These are phyloP conservation scores for Lacanobia wlatinum DNA, from an alignment of 2,888 invertebrate species.

Conservation along the genomic window DNA sequence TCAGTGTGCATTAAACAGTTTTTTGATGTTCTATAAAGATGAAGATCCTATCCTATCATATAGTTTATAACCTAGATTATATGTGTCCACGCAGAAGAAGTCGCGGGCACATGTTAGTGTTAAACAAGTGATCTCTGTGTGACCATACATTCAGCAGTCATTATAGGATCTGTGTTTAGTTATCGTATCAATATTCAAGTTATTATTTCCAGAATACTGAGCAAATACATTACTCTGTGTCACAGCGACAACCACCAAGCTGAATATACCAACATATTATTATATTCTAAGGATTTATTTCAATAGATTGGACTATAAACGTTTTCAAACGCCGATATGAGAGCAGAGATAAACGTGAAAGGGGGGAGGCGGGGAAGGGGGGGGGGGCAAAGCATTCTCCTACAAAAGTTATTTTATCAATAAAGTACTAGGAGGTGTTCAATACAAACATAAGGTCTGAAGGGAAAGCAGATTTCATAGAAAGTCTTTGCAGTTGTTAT, in stretches of 20 bases:
- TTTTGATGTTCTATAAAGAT: too few species aligned
- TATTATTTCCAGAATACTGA: neutral
- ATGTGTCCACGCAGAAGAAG: too few species aligned
- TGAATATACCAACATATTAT: neutral
- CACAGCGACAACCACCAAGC: neutral
- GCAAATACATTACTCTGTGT: neutral
- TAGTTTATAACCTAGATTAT: too few species aligned
- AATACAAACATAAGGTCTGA: conserved; percentile 29
- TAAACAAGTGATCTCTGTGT: neutral
- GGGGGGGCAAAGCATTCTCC: conserved; percentile 15
- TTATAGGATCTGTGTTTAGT: neutral
- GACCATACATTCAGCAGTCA: neutral
- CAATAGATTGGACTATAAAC: conserved; percentile 5
- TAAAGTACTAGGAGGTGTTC: conserved; percentile 26
- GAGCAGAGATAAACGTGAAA: conserved; percentile 25
- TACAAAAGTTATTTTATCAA: conserved; percentile 32
- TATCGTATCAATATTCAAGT: neutral
- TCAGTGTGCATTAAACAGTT: neutral
- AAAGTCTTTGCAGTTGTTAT: conserved; percentile 59
- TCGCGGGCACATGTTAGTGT: too few species aligned
- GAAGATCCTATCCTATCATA: too few species aligned
- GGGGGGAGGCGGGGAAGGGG: too few species aligned
- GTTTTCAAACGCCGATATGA: conserved; percentile 10
- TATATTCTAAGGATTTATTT: neutral
- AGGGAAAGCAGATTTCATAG: conserved; percentile 46